phyloP scores from a whole-genome alignment of 2,797 vertebrate species.

The Diglossa cyanea region DNA sequence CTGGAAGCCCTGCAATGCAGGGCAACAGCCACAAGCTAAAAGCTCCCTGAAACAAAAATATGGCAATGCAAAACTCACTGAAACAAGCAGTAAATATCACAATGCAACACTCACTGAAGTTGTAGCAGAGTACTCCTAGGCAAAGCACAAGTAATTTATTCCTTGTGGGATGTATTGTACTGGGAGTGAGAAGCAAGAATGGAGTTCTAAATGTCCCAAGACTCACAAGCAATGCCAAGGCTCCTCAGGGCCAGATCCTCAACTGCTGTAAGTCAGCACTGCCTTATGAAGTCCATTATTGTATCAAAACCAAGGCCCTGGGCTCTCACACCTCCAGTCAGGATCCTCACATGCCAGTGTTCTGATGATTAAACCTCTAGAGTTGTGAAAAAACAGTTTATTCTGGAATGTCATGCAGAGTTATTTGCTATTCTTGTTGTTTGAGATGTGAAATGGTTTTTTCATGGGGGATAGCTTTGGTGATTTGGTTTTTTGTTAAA shows the following conservation, averaged over 20 bases:
- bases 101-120: neutral
- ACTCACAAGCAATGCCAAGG: neutral
- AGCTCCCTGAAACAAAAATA: neutral
- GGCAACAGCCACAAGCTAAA: neutral
- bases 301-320: neutral
- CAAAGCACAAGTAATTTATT: neutral
- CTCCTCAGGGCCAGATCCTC: neutral
- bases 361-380: neutral
- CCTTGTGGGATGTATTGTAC: neutral
- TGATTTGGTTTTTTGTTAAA: neutral
- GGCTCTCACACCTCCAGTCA: neutral
- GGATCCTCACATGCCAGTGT: neutral
- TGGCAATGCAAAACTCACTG: neutral
- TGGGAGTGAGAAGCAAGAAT: neutral
- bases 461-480: neutral
- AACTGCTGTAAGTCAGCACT: neutral
- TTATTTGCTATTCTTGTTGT: neutral
- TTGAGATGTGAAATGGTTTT: neutral
- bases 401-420: neutral
- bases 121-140: neutral
- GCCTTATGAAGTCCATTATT: neutral
- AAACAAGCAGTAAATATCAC: neutral
- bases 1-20: neutral
- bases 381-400: neutral
- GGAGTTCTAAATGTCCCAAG: neutral